Percentiles rank a stretch among this genome's conserved stretches.
These are phyloP conservation scores for Taxidea taxus DNA, from an alignment of 2,113 vertebrate species.

Conservation along the genomic window DNA sequence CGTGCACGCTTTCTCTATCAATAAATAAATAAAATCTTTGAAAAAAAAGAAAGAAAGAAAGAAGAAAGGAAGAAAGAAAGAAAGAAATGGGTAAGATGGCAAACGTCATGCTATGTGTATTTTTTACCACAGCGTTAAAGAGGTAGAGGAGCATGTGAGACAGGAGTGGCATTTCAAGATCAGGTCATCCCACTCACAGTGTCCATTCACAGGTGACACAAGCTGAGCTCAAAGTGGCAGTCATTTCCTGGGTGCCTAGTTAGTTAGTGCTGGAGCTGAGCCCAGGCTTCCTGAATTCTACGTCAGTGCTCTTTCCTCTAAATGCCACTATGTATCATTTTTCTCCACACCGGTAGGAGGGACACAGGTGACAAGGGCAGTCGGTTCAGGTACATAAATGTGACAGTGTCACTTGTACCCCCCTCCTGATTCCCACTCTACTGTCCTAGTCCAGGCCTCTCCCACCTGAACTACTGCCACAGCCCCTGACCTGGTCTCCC, in stretches of 20 bases:
- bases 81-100: not conserved
- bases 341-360: not conserved
- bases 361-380: not conserved
- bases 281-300: not conserved
- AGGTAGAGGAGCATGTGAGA: not conserved
- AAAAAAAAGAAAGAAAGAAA: too few relatives aligned
- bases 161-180: not conserved
- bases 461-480: not conserved
- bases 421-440: rapidly evolving
- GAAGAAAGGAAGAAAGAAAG: not conserved
- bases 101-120: not conserved
- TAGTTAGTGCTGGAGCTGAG: not conserved
- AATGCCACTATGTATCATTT: not conserved
- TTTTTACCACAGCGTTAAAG: not conserved
- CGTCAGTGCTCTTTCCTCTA: not conserved
- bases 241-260: not conserved
- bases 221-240: not conserved
- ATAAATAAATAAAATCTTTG: not conserved
- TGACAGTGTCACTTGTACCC: not conserved
- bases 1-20: not conserved
- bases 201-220: not conserved
- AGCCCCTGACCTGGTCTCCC: not conserved
- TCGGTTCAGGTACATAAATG: not conserved
- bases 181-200: not conserved
- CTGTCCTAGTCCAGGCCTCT: not conserved